These are phyloP conservation scores for Rhogogaster chlorosoma DNA, from an alignment of 2,888 invertebrate species.

Conservation along the genomic window DNA sequence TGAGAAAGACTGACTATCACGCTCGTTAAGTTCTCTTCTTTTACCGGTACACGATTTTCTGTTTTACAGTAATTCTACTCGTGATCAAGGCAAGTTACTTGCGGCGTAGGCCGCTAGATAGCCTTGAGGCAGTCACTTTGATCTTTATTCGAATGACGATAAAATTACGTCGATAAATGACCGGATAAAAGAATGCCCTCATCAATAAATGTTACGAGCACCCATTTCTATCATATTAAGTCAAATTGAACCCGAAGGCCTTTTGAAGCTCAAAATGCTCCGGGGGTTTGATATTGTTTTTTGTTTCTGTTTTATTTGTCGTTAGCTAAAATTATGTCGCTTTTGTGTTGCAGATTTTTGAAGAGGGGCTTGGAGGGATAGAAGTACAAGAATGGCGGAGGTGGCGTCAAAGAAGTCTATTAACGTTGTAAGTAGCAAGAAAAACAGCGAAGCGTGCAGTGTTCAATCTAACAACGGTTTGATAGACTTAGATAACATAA, in stretches of 20 bases:
- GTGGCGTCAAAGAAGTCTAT: constrained; percentile 75
- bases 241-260: neutral
- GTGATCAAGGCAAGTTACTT: constrained; percentile 23
- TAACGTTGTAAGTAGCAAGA: constrained; percentile 75
- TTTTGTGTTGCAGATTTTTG: constrained; percentile 63
- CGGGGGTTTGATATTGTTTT: neutral
- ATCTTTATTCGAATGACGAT: neutral
- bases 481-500: constrained; percentile 74
- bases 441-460: constrained; percentile 73
- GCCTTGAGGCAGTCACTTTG: constrained; percentile 1
- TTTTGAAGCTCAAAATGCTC: neutral
- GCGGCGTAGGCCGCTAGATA: constrained; percentile 16
- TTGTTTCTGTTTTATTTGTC: too few species aligned
- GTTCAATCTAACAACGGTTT: constrained; percentile 77
- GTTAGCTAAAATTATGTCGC: constrained; percentile 53
- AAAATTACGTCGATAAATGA: neutral
- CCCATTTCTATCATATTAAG: neutral
- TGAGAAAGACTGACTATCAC: constrained; percentile 14
- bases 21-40: constrained; percentile 25
- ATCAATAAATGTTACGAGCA: neutral
- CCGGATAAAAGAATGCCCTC: neutral
- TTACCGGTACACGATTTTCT: constrained; percentile 26
- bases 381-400: constrained; percentile 73
- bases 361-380: constrained; percentile 54
- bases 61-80: constrained; percentile 18